Percentiles rank a stretch among this genome's conserved stretches.
Conservation (phyloP, 2,113 vertebrate genomes). For the Heterotis niloticus region DNA sequence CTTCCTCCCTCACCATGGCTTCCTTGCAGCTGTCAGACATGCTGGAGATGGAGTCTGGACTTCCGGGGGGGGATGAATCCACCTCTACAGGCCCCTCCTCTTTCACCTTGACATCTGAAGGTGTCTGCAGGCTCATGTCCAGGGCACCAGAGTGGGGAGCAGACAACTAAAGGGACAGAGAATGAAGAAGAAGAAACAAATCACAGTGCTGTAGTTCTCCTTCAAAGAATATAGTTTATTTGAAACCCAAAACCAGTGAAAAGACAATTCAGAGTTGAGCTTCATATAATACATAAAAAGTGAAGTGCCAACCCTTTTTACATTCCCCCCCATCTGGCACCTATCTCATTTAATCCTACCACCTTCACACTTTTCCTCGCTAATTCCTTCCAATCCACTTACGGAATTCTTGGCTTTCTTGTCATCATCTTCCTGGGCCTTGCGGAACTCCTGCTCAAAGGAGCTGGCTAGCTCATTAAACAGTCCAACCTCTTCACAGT, state of each 20-base stretch:
- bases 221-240: not conserved
- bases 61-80: conserved; percentile 81
- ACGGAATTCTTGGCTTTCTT: conserved; percentile 72
- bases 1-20: conserved; percentile 50
- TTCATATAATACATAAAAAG: too few relatives aligned
- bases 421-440: conserved; percentile 86
- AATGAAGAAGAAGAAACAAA: not conserved
- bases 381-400: conserved; percentile 46
- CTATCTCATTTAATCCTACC: not conserved
- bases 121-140: conserved; percentile 72
- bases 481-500: conserved; percentile 95
- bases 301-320: not conserved
- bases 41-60: conserved; percentile 71
- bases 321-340: not conserved
- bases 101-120: conserved; percentile 85
- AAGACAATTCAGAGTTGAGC: too few relatives aligned
- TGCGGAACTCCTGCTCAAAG: conserved; percentile 93
- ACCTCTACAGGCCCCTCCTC: conserved; percentile 85
- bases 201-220: conserved; percentile 7
- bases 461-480: conserved; percentile 93
- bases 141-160: conserved; percentile 48
- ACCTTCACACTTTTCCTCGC: not conserved
- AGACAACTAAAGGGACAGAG: conserved; percentile 44
- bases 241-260: not conserved
- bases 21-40: conserved; percentile 55